These are phyloP conservation scores for Ciconia nigra DNA, from an alignment of 2,797 vertebrate genomes.

Conservation along the genomic window DNA sequence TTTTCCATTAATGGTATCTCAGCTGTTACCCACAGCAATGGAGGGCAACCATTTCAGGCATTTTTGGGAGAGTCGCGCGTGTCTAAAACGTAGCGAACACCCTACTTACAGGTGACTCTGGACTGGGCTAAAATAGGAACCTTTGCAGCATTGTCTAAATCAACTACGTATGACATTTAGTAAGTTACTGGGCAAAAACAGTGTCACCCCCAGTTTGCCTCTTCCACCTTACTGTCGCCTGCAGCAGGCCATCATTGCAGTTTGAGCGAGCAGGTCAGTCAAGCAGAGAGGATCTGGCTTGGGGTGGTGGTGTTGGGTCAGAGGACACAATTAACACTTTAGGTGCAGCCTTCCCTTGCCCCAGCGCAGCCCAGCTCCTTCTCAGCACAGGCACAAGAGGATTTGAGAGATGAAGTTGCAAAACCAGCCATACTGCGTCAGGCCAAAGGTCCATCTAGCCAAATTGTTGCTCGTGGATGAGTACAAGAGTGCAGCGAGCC, in stretches of 20 bases:
- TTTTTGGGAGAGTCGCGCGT: neutral
- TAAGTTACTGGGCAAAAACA: neutral
- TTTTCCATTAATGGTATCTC: neutral
- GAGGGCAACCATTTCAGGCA: neutral
- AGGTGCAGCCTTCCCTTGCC: neutral
- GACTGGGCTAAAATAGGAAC: neutral
- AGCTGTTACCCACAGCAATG: neutral
- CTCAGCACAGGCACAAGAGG: neutral
- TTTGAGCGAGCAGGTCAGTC: neutral
- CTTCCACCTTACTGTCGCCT: neutral
- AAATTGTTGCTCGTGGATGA: neutral
- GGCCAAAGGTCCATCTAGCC: neutral
- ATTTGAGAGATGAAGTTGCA: neutral
- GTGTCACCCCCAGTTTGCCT: neutral
- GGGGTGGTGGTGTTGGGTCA: neutral
- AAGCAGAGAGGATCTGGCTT: neutral
- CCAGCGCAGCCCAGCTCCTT: neutral
- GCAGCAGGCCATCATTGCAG: neutral
- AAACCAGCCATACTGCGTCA: rapidly evolving
- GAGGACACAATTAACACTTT: neutral
- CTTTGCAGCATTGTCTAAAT: neutral
- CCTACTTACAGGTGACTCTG: neutral
- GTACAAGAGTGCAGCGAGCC: neutral
- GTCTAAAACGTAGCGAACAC: neutral
- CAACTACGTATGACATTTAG: neutral